Evolutionary conservation across 2,888 invertebrate species (phyloP), one percentile per base, ranked within the genome.

Genomic region (Drosophila incognita): DNA sequence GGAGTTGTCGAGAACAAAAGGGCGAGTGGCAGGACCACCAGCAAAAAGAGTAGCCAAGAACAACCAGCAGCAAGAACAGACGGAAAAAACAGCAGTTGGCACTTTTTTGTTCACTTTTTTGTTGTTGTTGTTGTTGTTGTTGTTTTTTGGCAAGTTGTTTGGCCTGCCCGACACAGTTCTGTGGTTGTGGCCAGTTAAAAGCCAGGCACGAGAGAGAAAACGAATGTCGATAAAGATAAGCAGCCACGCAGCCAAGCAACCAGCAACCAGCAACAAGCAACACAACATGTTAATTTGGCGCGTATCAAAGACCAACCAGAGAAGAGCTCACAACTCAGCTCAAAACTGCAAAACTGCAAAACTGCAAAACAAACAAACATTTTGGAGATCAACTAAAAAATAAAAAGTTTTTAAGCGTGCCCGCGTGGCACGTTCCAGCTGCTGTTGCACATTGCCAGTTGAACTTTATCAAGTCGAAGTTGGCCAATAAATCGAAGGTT

Each of bases 1-100:
- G 83, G 77, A 83, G 79, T 76, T 70, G 81, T 53, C 66, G 31
- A 69, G 70, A 79, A 76, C 86, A 86, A 72, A 75, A 79, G 73
- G 68, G 77, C 74, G 67, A 76, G 74, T 80, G 83, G 78, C 82
- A 82, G 86, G 84, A 84, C 83, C 82, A 83, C 79, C 80, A 74
- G 62, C 73, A 75, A 78, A 77, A 77, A 72, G 64, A 61, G 66
- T 69, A 52, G 77, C 61, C 60, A 75, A 69, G 48, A 64, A 63
- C 69, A 76, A 52, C 38, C 31, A 74, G 70, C 76, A 80, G 75
- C 82, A 27, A 27, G n/a, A 57, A 24, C 18, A 27, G 53, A 38
- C 61, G 49, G 35, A 67, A 63, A 69, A 40, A 60, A 74, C 77
- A 84, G 78, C 88, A 82, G 87, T 88, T 87, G 87, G 74, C 81